These are phyloP conservation scores for Eulemur macaco DNA, from an alignment of 2,113 vertebrate genomes.

Conservation along the genomic window DNA sequence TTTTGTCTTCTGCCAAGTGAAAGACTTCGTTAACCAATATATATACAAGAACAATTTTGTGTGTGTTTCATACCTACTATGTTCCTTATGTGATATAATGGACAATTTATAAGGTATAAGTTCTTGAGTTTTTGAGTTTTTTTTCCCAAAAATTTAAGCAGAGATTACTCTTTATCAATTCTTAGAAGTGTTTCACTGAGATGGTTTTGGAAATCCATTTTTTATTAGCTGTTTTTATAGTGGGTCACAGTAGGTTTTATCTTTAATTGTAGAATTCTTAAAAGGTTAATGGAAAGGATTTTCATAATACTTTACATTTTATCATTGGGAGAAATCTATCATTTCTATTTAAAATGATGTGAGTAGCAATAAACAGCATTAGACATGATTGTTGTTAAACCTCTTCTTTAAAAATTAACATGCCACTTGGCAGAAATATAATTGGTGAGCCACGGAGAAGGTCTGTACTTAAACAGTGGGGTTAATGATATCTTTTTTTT, in stretches of 20 bases:
- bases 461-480: constrained; percentile 47
- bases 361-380: background rate
- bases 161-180: background rate
- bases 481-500: constrained; percentile 61
- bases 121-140: background rate
- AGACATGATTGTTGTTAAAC: constrained; percentile 33
- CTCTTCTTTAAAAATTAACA: constrained; percentile 54
- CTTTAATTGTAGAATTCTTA: constrained; percentile 32
- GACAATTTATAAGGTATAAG: background rate
- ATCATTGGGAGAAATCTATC: background rate
- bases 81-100: background rate
- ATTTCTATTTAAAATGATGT: constrained; percentile 43
- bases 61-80: background rate
- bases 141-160: constrained; percentile 15
- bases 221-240: constrained; percentile 11
- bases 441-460: constrained; percentile 49
- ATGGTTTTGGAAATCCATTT: constrained; percentile 32
- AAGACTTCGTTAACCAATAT: background rate
- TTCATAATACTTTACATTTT: background rate
- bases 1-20: background rate
- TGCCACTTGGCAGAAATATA: constrained; percentile 47
- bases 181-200: background rate
- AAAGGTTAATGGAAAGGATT: constrained; percentile 52
- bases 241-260: background rate
- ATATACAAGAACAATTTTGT: background rate